Percentiles rank a stretch among this genome's conserved stretches.
These are phyloP conservation scores for Radopholus similis DNA, from an alignment of 1,140 invertebrate genomes.

Conservation along the genomic window DNA sequence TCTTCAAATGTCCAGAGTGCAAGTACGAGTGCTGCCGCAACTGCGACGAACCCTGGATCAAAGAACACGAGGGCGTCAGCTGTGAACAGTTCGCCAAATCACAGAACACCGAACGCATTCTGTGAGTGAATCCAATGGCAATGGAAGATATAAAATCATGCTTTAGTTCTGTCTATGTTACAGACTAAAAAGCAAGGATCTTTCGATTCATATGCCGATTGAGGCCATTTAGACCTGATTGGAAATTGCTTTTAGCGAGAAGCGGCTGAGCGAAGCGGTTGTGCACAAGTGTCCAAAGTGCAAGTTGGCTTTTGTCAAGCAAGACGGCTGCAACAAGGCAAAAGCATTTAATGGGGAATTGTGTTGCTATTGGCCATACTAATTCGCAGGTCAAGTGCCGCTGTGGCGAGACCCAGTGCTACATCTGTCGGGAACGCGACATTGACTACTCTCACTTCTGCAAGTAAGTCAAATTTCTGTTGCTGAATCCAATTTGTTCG, in stretches of 20 bases:
- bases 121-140: background rate
- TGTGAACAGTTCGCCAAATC: background rate
- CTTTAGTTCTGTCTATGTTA: too few species aligned
- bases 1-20: background rate
- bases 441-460: slow-evolving; percentile 17
- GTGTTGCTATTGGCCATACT: background rate
- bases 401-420: slow-evolving; percentile 19
- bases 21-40: background rate
- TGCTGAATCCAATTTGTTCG: background rate
- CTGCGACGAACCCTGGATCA: background rate
- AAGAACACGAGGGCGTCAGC: background rate
- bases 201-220: too few species aligned
- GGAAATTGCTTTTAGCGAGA: slow-evolving; percentile 12
- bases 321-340: slow-evolving; percentile 9
- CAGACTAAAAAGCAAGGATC: too few species aligned
- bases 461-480: background rate
- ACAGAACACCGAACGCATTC: background rate
- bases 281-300: slow-evolving; percentile 22
- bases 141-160: background rate
- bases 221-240: too few species aligned
- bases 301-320: slow-evolving; percentile 16
- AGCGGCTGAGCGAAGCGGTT: slow-evolving; percentile 17
- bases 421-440: slow-evolving; percentile 13
- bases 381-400: slow-evolving; percentile 1
- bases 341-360: background rate